Conservation (phyloP, 2,113 vertebrate species). For the Hemibates koningsi region DNA sequence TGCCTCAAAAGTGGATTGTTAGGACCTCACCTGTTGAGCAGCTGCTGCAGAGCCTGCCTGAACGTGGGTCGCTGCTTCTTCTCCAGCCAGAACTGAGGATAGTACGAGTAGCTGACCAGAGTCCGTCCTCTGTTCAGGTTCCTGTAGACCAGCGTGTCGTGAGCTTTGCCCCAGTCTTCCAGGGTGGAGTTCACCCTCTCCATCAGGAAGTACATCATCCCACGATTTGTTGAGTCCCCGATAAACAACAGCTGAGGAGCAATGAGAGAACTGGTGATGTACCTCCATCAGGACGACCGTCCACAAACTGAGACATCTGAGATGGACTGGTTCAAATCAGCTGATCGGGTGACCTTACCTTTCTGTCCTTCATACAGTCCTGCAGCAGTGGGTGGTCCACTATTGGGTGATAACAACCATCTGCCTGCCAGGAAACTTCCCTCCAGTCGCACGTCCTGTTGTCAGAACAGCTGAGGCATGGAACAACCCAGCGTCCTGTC, state of each 20-base stretch:
- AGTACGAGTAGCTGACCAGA: conserved; percentile 87
- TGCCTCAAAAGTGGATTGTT: neutral
- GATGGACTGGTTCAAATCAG: neutral
- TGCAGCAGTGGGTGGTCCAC: conserved; percentile 76
- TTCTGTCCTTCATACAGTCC: conserved; percentile 80
- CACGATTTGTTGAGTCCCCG: conserved; percentile 94
- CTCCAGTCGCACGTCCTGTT: conserved; percentile 97
- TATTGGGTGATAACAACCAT: conserved; percentile 73
- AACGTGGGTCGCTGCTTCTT: conserved; percentile 79
- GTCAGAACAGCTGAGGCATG: conserved; percentile 92
- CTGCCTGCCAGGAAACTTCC: conserved; percentile 87
- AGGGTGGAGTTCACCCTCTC: conserved; percentile 87
- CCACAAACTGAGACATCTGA: neutral
- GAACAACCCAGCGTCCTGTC: conserved; percentile 90
- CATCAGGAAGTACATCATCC: conserved; percentile 96
- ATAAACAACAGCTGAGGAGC: conserved; percentile 84
- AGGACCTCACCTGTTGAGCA: conserved; percentile 79
- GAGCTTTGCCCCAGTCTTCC: conserved; percentile 87
- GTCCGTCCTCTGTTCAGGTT: conserved; percentile 83
- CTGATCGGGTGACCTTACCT: conserved; percentile 65
- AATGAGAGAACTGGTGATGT: neutral
- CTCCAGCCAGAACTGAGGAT: conserved; percentile 91
- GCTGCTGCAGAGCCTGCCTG: conserved; percentile 80
- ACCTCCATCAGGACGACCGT: neutral
- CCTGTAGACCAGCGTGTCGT: conserved; percentile 79